Percentiles rank a stretch among this genome's conserved stretches.
Evolutionary conservation across 2,797 vertebrate genomes (phyloP).

Genomic region (Eupleurogrammus muticus): DNA sequence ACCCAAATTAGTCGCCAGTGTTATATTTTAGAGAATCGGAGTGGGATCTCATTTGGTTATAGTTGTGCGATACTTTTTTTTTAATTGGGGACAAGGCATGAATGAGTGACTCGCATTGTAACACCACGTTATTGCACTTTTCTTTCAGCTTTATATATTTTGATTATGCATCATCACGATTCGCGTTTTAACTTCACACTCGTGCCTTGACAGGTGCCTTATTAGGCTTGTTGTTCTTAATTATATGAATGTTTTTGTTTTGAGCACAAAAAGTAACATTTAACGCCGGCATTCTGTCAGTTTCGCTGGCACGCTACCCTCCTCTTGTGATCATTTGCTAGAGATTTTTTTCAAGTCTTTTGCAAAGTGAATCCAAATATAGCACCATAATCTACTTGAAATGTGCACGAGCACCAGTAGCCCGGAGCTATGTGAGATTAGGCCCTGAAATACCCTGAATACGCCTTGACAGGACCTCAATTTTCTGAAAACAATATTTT

Average conservation of each 20-base stretch:
- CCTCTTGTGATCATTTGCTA: neutral
- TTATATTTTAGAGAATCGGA: conserved; percentile 14
- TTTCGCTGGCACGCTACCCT: neutral
- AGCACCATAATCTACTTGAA: neutral
- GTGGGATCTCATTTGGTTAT: conserved; percentile 38
- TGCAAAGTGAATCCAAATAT: conserved; percentile 4
- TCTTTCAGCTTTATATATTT: neutral
- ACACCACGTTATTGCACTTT: neutral
- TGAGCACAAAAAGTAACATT: neutral
- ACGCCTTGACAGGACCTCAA: neutral
- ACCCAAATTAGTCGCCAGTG: conserved; percentile 36
- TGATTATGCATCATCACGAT: neutral
- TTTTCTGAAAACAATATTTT: neutral
- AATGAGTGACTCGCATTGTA: neutral
- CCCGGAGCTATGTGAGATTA: neutral
- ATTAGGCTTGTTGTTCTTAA: neutral
- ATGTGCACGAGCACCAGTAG: conserved; percentile 9
- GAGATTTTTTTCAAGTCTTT: neutral
- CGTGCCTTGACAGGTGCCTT: neutral
- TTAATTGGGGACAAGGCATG: conserved; percentile 15
- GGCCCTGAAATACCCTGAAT: neutral
- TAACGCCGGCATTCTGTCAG: neutral
- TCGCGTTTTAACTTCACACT: neutral
- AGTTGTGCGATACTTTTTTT: conserved; percentile 34
- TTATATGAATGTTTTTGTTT: neutral